These are phyloP conservation scores for Erethizon dorsatum DNA, from an alignment of 2,797 vertebrate species.

Conservation along the genomic window DNA sequence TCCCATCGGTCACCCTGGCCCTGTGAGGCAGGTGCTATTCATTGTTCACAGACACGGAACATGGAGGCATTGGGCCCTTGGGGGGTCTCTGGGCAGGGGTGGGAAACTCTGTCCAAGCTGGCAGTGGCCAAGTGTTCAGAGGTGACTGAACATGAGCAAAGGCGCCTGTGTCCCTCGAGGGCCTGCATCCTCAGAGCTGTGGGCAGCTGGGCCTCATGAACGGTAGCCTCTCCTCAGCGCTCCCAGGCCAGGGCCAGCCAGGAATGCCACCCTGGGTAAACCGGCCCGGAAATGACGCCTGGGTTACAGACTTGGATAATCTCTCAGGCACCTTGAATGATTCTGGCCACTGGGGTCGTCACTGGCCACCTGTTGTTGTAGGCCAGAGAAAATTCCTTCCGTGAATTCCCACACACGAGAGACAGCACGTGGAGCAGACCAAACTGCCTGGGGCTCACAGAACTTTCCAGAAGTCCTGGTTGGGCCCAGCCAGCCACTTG, in stretches of 20 bases:
- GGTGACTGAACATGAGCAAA: neutral
- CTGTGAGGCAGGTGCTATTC: neutral
- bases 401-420: neutral
- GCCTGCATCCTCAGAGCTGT: neutral
- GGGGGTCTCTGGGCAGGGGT: neutral
- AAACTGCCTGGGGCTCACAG: neutral
- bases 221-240: neutral
- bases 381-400: neutral
- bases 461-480: conserved; percentile 33
- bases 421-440: neutral
- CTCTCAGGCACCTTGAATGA: neutral
- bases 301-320: neutral
- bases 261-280: neutral
- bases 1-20: neutral
- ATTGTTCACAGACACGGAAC: neutral
- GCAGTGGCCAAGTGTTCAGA: neutral
- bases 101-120: neutral
- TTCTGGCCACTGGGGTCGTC: neutral
- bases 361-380: neutral
- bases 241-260: neutral
- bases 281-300: no score
- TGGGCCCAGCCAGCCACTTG: neutral
- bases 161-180: neutral
- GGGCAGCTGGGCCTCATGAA: neutral
- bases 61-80: neutral